phyloP scores from a whole-genome alignment of 1,140 invertebrate species.

The Sinonovacula constricta region DNA sequence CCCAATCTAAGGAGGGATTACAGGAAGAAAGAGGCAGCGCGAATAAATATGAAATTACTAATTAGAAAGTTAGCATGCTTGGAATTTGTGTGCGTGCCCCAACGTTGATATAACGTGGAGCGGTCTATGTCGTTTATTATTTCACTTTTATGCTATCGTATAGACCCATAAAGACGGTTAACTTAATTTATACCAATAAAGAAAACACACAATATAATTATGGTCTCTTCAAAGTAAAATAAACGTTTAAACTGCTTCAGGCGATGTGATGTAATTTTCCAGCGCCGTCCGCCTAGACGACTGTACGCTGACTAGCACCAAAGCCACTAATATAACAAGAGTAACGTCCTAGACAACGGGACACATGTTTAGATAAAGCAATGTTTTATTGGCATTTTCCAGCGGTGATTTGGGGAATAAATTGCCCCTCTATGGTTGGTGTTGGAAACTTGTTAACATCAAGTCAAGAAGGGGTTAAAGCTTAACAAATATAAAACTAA shows the following conservation, averaged over 20 bases:
- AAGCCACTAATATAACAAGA: no score
- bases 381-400: no score
- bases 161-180: constrained; percentile 21
- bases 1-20: constrained; percentile 46
- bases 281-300: no score
- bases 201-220: constrained; percentile 45
- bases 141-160: constrained; percentile 45
- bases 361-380: no score
- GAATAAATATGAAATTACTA: constrained; percentile 49
- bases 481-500: no score
- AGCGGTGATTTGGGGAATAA: no score
- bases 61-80: constrained; percentile 51
- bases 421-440: no score
- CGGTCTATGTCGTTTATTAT: constrained; percentile 32
- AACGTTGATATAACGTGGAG: constrained; percentile 34
- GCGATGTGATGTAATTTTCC: no score
- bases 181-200: constrained; percentile 41
- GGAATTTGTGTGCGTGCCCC: constrained; percentile 43
- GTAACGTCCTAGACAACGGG: no score
- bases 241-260: constrained; percentile 17
- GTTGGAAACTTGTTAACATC: no score
- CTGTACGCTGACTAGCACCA: no score
- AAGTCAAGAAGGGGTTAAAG: no score
- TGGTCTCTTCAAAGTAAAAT: constrained; percentile 33
- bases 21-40: constrained; percentile 39